Base-by-base conservation (phyloP, 2,797 vertebrate species). In the Crocodylus rhombifer region DNA sequence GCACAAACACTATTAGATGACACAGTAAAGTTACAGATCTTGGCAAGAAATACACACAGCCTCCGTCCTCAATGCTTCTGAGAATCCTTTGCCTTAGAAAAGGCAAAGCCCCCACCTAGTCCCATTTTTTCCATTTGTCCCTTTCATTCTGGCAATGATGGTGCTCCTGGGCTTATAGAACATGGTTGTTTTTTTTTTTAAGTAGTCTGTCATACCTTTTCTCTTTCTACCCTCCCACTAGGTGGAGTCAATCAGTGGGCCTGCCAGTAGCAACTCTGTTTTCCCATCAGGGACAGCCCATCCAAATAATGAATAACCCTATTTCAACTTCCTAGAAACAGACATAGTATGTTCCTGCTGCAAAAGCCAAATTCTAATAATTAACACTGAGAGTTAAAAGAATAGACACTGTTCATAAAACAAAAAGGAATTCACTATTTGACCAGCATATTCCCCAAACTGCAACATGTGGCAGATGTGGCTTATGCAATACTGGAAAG, bases 381-480 rank as follows among this genome's bases (percentile, higher is more conserved):
- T 84, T 55, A 20, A 10, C 7, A 20, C 56, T 26, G 28, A 80
- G 82, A 80, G 14, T 58, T 89, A 33, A 13, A 78, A 0, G 57
- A 89, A 20, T 69, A 81, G 84, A 28, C 82, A 12, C 3, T 84
- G 17, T 7, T 42, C 3, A 15, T 74, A 87, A 56, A 82, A 92
- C 30, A 2, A 58, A 51, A 6, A 64, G 57, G 9, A 78, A 51
- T 90, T 71, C 1, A 57, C 36, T 23, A 71, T 18, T 89, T 82
- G 55, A 14, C 0, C 0, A 84, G 33, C 7, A 61, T 64, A 1
- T 69, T 4, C 86, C 89, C 36, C 61, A 62, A 21, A 26, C 3
- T 55, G 42, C 42, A 42, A 42, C 42, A 42, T 2, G 36, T 42
- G 64, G 16, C 21, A 0, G 1, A 12, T 1, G 4, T 67, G 1